These are phyloP conservation scores for Geopemphigus sp. DNA, from an alignment of 1,140 invertebrate genomes.

Conservation along the genomic window DNA sequence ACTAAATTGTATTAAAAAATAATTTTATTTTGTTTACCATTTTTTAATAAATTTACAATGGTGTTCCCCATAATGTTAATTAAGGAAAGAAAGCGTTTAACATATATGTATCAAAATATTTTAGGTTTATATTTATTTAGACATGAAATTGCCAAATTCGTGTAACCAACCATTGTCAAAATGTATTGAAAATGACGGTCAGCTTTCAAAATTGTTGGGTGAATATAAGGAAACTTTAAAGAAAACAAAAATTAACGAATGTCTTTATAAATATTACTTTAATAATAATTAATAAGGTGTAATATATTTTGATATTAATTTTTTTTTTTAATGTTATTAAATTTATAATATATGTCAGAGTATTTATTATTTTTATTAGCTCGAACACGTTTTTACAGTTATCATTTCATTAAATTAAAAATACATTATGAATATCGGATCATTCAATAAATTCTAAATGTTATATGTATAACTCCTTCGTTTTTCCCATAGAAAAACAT, in stretches of 20 bases:
- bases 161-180: slow-evolving; percentile 11
- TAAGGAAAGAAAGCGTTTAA: too few relatives aligned
- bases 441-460: too few relatives aligned
- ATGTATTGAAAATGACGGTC: slow-evolving; percentile 24
- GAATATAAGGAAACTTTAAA: background rate
- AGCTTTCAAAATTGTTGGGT: background rate
- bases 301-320: too few relatives aligned
- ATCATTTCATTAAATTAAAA: too few relatives aligned
- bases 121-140: slow-evolving; percentile 52
- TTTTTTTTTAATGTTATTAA: background rate
- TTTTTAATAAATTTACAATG: too few relatives aligned
- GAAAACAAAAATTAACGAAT: background rate
- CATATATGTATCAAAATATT: background rate
- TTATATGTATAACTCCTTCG: too few relatives aligned
- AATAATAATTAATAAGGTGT: background rate
- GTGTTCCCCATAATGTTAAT: too few relatives aligned
- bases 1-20: background rate
- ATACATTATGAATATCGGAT: too few relatives aligned
- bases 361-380: too few relatives aligned
- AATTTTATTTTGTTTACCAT: background rate
- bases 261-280: slow-evolving; percentile 19
- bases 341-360: background rate
- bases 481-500: too few relatives aligned
- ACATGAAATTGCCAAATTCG: slow-evolving; percentile 49
- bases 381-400: too few relatives aligned